Conservation (phyloP, 2,888 invertebrate genomes). For the Selenia dentaria region DNA sequence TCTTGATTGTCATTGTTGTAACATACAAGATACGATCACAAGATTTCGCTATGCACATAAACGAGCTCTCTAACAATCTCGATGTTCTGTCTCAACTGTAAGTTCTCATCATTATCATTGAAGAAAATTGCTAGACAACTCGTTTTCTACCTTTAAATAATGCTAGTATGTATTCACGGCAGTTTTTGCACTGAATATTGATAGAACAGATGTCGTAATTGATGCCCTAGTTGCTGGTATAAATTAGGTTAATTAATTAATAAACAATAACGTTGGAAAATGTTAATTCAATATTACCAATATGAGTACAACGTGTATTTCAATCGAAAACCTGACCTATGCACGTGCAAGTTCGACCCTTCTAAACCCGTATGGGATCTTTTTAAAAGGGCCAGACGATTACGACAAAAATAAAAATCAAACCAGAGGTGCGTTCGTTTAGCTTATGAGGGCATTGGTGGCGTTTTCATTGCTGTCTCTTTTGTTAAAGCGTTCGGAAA, state of each 20-base stretch:
- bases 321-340: conserved; percentile 3
- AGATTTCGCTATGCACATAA: conserved; percentile 28
- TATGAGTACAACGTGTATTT: no score
- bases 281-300: no score
- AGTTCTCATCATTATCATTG: conserved; percentile 56
- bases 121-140: conserved; percentile 35
- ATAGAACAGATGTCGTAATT: conserved; percentile 15
- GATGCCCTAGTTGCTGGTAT: conserved; percentile 10
- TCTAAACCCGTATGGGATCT: conserved; percentile 15
- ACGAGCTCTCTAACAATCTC: conserved; percentile 43
- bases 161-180: conserved; percentile 5
- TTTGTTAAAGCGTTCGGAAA: no score
- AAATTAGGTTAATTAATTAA: no score
- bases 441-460: no score
- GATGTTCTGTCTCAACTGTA: conserved; percentile 43
- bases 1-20: conserved; percentile 23
- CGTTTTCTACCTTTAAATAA: conserved; percentile 30
- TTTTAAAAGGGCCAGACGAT: conserved; percentile 14
- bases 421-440: no score
- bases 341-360: conserved; percentile 5
- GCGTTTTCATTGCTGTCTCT: no score
- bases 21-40: conserved; percentile 31
- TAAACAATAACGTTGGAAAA: no score
- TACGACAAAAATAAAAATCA: conserved; percentile 15
- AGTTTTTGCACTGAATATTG: conserved; percentile 15